These are phyloP conservation scores for Porites lutea DNA, from an alignment of 64 coral and sea anemone genomes.

Conservation along the genomic window DNA sequence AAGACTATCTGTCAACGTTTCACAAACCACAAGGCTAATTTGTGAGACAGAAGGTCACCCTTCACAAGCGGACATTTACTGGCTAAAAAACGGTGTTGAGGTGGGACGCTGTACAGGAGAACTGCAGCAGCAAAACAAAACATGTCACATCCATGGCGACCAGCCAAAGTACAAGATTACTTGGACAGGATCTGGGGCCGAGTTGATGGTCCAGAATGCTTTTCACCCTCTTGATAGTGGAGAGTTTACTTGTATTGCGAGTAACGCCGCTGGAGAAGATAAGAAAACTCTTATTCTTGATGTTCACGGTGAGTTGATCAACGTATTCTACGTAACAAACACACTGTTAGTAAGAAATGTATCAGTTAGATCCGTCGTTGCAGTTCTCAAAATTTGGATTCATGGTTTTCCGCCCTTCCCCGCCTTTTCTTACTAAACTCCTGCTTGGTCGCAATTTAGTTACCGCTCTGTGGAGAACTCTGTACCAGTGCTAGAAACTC, in stretches of 20 bases:
- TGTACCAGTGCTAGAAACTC: too few relatives aligned
- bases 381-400: too few relatives aligned
- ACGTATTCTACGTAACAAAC: too few relatives aligned
- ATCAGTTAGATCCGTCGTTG: too few relatives aligned
- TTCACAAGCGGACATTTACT: slow-evolving; percentile 30
- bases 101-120: slow-evolving; percentile 18
- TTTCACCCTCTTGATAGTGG: slow-evolving; percentile 51
- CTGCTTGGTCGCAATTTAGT: too few relatives aligned
- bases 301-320: slow-evolving; percentile 38
- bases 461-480: too few relatives aligned
- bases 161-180: slow-evolving; percentile 7
- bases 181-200: slow-evolving; percentile 8
- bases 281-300: slow-evolving; percentile 13
- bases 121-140: slow-evolving; percentile 1
- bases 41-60: slow-evolving; percentile 39
- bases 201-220: slow-evolving; percentile 42
- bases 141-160: background rate
- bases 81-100: slow-evolving; percentile 31
- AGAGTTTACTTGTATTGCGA: slow-evolving; percentile 38
- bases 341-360: too few relatives aligned
- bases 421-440: background rate
- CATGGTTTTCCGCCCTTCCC: too few relatives aligned
- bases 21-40: slow-evolving; percentile 7
- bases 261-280: slow-evolving; percentile 23
- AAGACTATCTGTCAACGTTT: slow-evolving; percentile 36